phyloP scores from a whole-genome alignment of 1,140 invertebrate species.

The Coelopa frigida region DNA sequence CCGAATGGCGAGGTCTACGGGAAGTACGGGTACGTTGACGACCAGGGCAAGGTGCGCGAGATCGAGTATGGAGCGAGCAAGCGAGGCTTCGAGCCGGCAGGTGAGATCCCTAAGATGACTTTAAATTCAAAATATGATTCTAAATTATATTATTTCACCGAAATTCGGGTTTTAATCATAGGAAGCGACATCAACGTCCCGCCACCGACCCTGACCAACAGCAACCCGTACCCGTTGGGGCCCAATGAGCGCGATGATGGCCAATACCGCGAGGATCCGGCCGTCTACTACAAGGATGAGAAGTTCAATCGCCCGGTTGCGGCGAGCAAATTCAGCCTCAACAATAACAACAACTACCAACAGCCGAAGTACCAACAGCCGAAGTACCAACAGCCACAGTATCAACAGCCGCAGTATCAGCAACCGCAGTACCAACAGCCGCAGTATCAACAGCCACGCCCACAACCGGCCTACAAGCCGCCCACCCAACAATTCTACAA shows the following conservation, averaged over 20 bases:
- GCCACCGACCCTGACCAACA: slow-evolving; percentile 57
- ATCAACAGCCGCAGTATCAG: slow-evolving; percentile 24
- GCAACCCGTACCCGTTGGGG: slow-evolving; percentile 49
- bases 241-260: slow-evolving; percentile 69
- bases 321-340: slow-evolving; percentile 37
- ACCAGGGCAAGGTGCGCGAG: slow-evolving; percentile 65
- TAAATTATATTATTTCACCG: neutral
- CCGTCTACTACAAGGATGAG: slow-evolving; percentile 67
- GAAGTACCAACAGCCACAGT: slow-evolving; percentile 32
- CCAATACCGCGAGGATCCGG: slow-evolving; percentile 73
- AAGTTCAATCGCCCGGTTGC: slow-evolving; percentile 52
- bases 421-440: slow-evolving; percentile 27
- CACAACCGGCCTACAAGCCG: slow-evolving; percentile 25
- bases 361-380: slow-evolving; percentile 27
- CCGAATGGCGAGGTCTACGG: slow-evolving; percentile 74
- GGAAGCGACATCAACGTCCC: slow-evolving; percentile 73
- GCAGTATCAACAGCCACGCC: slow-evolving; percentile 30
- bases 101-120: slow-evolving; percentile 48
- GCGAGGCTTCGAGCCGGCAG: slow-evolving; percentile 75
- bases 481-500: slow-evolving; percentile 42
- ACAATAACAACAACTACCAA: slow-evolving; percentile 25
- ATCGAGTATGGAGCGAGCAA: slow-evolving; percentile 84
- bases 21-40: slow-evolving; percentile 62
- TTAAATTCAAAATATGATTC: neutral
- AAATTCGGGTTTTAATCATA: slow-evolving; percentile 23